A percentile compares a stretch with the other conserved stretches of the same genome.
Conservation (phyloP, 64 coral and sea anemone species). For the Dendronephthya gigantea region DNA sequence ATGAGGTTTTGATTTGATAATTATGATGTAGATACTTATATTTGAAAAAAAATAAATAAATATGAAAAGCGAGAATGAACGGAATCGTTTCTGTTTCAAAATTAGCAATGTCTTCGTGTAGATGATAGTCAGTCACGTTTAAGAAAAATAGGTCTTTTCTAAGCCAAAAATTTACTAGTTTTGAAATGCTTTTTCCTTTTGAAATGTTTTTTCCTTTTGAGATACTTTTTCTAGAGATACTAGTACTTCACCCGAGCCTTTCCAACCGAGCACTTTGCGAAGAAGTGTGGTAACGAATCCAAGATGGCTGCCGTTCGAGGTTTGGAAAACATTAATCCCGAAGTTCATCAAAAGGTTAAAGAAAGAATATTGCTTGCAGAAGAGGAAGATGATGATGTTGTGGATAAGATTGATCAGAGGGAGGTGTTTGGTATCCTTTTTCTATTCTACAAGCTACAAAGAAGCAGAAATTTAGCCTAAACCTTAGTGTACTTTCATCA, state of each 20-base stretch:
- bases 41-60: too few relatives aligned
- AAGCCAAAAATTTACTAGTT: too few relatives aligned
- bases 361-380: slow-evolving; percentile 53
- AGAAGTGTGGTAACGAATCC: neutral
- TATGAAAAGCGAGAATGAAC: too few relatives aligned
- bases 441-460: neutral
- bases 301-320: slow-evolving; percentile 64
- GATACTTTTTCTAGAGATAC: too few relatives aligned
- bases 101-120: too few relatives aligned
- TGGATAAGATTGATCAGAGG: slow-evolving; percentile 80
- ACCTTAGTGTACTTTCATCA: neutral
- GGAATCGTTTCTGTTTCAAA: too few relatives aligned
- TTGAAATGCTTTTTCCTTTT: too few relatives aligned
- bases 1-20: too few relatives aligned
- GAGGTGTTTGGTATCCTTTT: slow-evolving; percentile 99
- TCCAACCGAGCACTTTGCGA: neutral
- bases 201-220: too few relatives aligned
- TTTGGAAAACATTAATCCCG: slow-evolving; percentile 78
- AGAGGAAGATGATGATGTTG: slow-evolving; percentile 67
- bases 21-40: too few relatives aligned
- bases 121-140: too few relatives aligned
- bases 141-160: too few relatives aligned
- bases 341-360: slow-evolving; percentile 45
- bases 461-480: neutral
- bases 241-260: neutral